Evolutionary conservation across 2,797 vertebrate genomes (phyloP), one percentile per base, ranked within the genome.

Genomic region (Phataginus tetradactyla): DNA sequence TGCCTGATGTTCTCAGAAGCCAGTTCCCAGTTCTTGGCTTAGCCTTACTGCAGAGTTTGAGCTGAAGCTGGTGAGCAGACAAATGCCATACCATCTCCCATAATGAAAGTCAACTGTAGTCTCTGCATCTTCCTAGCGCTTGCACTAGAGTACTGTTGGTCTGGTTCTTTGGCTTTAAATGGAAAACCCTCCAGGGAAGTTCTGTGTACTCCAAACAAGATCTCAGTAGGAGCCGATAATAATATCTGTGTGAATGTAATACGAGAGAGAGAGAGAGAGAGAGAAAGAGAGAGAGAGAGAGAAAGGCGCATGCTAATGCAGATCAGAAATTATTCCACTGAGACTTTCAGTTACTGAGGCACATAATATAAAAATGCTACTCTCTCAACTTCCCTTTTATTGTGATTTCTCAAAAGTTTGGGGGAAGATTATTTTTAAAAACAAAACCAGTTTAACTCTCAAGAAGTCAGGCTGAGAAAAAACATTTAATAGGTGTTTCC

Each of bases 171-270:
- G 97, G 94, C 96, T 98, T 94, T 96, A 98, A 98, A 97, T 97
- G 97, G 97, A 98, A 98, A 97, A 96, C 91, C 94, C 98, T 98
- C 98, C 94, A 94, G 98, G 98, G 97, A 98, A 98, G 97, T 98
- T 98, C 97, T 98, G 97, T 98, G 97, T 98, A 98, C 98, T 98
- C 97, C 97, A 98, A 98, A 98, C 97, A 98, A 97, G 98, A 98
- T 98, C 98, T 98, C 97, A 91, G 96, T 98, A 95, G 96, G 97
- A 98, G 98, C 96, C 98, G 97, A 98, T 97, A 92, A 97, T 98
- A 97, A 96, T 89, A 96, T 98, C 97, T 88, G 4, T 96, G 92
- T 96, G 97, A 93, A 87, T 66, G 95, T 92, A 97, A 98, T 95
- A 93, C 96, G 97, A 53, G 42, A 42, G 95, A 97, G 91, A 96